A percentile compares a stretch with the other conserved stretches of the same genome.
phyloP scores from a whole-genome alignment of 2,113 vertebrate species.

The Anolis carolinensis region DNA sequence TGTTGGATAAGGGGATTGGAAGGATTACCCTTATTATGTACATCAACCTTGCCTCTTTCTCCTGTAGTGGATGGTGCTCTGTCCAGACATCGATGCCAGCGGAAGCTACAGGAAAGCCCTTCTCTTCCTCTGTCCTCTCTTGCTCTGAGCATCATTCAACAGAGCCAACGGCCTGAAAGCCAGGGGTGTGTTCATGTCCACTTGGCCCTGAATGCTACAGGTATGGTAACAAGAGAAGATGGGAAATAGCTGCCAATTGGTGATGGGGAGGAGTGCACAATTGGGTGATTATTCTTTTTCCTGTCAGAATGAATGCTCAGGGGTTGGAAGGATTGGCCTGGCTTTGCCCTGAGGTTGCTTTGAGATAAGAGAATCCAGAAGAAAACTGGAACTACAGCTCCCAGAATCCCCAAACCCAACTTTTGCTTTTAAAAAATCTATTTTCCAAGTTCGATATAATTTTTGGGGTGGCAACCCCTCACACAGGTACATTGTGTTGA shows the following conservation, averaged over 20 bases:
- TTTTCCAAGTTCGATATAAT: neutral
- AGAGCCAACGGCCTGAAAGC: constrained; percentile 38
- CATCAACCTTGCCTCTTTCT: neutral
- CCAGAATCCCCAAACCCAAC: neutral
- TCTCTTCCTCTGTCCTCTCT: constrained; percentile 44
- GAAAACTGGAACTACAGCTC: neutral
- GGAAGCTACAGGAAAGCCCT: neutral
- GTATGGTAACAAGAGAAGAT: constrained; percentile 43
- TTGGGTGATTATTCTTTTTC: neutral
- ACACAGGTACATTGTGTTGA: too few species aligned
- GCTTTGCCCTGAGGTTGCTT: neutral
- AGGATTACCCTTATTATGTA: neutral
- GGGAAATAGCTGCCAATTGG: neutral
- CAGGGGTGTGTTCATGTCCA: constrained; percentile 58
- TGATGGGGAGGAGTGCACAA: neutral
- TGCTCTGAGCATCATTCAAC: constrained; percentile 37
- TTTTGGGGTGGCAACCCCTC: too few species aligned
- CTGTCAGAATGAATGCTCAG: neutral
- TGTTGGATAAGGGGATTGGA: too few species aligned
- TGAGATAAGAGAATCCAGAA: too few species aligned
- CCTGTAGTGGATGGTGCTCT: constrained; percentile 40
- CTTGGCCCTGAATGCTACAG: constrained; percentile 59
- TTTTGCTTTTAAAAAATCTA: neutral
- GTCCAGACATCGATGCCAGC: constrained; percentile 47
- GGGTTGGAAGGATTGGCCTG: too few species aligned